Base-by-base conservation (phyloP, 2,888 invertebrate species). In the Metacarcinus magister region DNA sequence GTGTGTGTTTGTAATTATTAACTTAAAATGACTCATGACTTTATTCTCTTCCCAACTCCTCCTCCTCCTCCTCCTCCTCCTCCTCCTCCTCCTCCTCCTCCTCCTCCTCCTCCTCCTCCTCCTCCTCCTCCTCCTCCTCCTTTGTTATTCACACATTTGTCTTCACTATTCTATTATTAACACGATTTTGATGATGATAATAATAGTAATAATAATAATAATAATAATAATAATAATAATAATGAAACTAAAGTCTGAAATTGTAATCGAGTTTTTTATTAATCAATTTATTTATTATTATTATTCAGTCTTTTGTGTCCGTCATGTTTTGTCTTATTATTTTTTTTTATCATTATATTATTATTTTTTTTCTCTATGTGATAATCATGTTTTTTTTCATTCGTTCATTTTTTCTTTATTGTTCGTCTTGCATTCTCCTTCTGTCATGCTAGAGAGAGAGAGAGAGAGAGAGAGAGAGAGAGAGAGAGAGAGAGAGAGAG, bases 41-140 rank as follows among this genome's bases (percentile, higher is more conserved):
- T 75, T 75, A 23, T n/a, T n/a, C 75, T 75, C 75, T 23, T 28
- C 28, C 75, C 75, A n/a, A n/a, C 28, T 28, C 28, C 75, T 75
- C 75, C 75, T 75, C 75, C 28, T 28, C 28, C 75, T 75, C 75
- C 28, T 28, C 28, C 75, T 75, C 75, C 28, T 28, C 28, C 75
- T 75, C 75, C 28, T 28, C 28, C 75, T 75, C 75, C 28, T 28
- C 28, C 75, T 75, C 75, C 54, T 75, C 75, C 28, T 28, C 28
- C 75, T 75, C 67, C n/a, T n/a, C n/a, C 67, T 67, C 67, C n/a
- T n/a, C n/a, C 67, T 67, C 67, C n/a, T n/a, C n/a, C 67, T 67
- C 67, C n/a, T 67, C 19, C 19, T 67, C 67, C 67, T 67, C 67
- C n/a, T 67, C 67, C 48, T 48, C 48, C 48, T 48, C 48, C 48